Conservation (phyloP, 2,888 invertebrate genomes). For the Tyria jacobaeae region DNA sequence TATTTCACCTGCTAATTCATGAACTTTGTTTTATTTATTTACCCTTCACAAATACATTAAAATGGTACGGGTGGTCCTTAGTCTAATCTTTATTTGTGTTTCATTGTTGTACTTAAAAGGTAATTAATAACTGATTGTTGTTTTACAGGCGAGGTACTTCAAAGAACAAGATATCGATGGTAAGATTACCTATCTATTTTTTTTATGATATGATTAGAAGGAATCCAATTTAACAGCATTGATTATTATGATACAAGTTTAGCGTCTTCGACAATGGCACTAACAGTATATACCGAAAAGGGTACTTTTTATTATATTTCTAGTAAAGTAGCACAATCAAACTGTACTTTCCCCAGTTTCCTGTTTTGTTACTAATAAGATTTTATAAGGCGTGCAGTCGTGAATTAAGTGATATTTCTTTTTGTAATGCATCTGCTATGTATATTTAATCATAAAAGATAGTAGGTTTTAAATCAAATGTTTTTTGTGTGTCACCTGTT, state of each 20-base stretch:
- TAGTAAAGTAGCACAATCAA: constrained; percentile 7
- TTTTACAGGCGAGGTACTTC: constrained; percentile 95
- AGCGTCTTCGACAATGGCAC: not conserved
- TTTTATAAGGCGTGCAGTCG: no score
- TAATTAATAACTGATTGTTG: constrained; percentile 31
- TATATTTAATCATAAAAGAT: no score
- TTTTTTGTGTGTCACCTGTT: no score
- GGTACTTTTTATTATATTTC: not conserved
- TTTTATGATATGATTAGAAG: not conserved
- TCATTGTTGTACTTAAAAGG: not conserved
- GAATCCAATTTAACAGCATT: not conserved
- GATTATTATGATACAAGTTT: not conserved
- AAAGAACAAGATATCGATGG: constrained; percentile 98
- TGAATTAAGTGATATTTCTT: no score
- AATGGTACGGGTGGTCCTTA: constrained; percentile 37
- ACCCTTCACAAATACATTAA: not conserved
- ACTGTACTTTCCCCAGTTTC: no score
- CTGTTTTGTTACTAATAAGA: no score
- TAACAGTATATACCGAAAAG: no score
- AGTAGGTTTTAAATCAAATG: no score
- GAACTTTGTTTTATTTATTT: constrained; percentile 1
- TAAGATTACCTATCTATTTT: constrained; percentile 75
- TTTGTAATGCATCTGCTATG: no score
- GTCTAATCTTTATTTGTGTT: not conserved
- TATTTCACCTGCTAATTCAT: not conserved